phyloP scores from a whole-genome alignment of 2,797 vertebrate genomes.

The Paramormyrops hopkinsi region DNA sequence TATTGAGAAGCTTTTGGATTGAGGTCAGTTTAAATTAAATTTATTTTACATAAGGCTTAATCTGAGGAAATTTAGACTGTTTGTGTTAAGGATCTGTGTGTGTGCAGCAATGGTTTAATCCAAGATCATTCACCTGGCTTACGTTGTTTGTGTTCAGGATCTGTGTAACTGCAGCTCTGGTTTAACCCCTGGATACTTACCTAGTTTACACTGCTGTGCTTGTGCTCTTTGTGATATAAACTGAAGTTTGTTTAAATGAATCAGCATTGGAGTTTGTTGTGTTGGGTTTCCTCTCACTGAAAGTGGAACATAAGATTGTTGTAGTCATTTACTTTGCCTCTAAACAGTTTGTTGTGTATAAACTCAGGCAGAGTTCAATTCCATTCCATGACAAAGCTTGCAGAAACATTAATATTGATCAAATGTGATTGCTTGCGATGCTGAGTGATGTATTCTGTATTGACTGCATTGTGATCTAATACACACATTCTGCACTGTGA shows the following conservation, averaged over 20 bases:
- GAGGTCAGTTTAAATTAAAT: neutral
- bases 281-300: neutral
- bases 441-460: conserved; percentile 71
- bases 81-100: neutral
- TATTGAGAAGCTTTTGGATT: neutral
- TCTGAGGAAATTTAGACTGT: neutral
- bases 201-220: neutral
- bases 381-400: conserved; percentile 35
- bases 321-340: conserved; percentile 44
- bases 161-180: neutral
- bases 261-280: neutral
- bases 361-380: conserved; percentile 56
- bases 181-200: neutral
- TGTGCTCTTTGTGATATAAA: neutral
- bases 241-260: neutral
- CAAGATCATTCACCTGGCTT: neutral
- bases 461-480: conserved; percentile 59
- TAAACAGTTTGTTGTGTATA: conserved; percentile 52
- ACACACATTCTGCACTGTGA: conserved; percentile 38
- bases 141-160: neutral
- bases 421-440: conserved; percentile 69
- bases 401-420: conserved; percentile 73
- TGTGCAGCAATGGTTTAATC: neutral
- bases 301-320: neutral
- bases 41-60: conserved; percentile 2